These are phyloP conservation scores for Cheirogaleus major DNA, from an alignment of 2,797 vertebrate species.

Conservation along the genomic window DNA sequence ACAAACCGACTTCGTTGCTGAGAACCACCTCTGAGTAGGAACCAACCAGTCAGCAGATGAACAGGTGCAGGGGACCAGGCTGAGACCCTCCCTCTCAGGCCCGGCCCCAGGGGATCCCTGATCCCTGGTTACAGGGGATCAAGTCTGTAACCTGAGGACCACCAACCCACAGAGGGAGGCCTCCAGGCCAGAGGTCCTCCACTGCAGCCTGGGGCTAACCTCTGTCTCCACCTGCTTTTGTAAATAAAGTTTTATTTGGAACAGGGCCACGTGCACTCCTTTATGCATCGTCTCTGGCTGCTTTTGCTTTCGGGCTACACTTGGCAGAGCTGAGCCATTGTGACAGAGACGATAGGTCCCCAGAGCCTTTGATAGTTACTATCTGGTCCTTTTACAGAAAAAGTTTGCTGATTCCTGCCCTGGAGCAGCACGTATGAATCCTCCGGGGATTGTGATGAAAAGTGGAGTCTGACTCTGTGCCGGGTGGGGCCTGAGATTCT, in stretches of 20 bases:
- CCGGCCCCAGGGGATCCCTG: not conserved
- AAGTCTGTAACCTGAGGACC: not conserved
- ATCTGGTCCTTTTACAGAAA: not conserved
- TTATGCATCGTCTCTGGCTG: accelerated
- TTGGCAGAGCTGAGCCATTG: not conserved
- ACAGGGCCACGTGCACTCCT: not conserved
- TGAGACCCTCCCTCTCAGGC: not conserved
- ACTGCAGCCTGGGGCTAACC: accelerated
- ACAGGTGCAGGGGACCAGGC: not conserved
- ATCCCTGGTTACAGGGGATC: no score
- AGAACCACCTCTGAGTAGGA: not conserved
- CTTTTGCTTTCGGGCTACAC: not conserved
- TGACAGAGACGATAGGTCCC: not conserved
- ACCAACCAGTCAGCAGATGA: not conserved
- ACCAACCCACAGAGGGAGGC: not conserved
- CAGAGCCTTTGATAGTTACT: not conserved
- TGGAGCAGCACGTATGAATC: accelerated
- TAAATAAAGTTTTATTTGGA: not conserved
- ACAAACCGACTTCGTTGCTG: accelerated
- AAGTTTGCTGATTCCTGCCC: not conserved
- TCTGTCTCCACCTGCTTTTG: not conserved
- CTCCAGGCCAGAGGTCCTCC: not conserved
- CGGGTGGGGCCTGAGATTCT: not conserved
- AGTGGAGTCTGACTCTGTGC: not conserved
- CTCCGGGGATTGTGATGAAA: accelerated